Base-by-base conservation (phyloP, 1,140 invertebrate genomes). In the Tribolium madens region DNA sequence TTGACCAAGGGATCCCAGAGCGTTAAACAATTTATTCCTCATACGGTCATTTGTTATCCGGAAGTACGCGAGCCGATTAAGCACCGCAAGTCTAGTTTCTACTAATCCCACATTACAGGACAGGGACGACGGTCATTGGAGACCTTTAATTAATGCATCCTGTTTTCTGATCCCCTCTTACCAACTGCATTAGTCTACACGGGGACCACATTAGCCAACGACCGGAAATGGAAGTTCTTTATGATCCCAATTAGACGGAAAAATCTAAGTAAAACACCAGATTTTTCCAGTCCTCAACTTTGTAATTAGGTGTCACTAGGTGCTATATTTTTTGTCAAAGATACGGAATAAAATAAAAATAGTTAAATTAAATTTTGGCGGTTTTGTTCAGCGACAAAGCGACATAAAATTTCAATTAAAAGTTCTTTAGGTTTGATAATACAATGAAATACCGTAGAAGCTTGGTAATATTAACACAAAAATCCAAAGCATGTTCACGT, bases 11-110 rank as follows among this genome's bases (percentile, higher is more conserved):
- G 57, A 64, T 64, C 57, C 57, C 57, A 36, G 57, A 64, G 57
- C 57, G 57, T 64, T 64, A 64, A 64, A 64, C 57, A 64, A 64
- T 64, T 64, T 64, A 64, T 64, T 64, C 57, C 57, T 64, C 57
- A 64, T 64, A 64, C 57, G 57, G 57, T 64, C 57, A 64, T 64
- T 64, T 64, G 57, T 64, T 64, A 64, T 64, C 57, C 57, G 10
- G 57, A 36, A 64, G 57, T 36, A 36, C 57, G 57, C 57, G 57
- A 64, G 13, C 57, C 57, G 57, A 36, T 64, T 64, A 64, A 64
- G 57, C 57, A 64, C 57, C 57, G 57, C 57, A 64, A 64, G 57
- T 64, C 57, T 64, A 64, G 57, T 64, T 64, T 64, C 57, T 64
- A 64, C 57, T 64, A 64, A 64, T 64, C 57, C 57, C 57, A 64